These are phyloP conservation scores for Rhynchonycteris naso DNA, from an alignment of 2,797 vertebrate species.

Conservation along the genomic window DNA sequence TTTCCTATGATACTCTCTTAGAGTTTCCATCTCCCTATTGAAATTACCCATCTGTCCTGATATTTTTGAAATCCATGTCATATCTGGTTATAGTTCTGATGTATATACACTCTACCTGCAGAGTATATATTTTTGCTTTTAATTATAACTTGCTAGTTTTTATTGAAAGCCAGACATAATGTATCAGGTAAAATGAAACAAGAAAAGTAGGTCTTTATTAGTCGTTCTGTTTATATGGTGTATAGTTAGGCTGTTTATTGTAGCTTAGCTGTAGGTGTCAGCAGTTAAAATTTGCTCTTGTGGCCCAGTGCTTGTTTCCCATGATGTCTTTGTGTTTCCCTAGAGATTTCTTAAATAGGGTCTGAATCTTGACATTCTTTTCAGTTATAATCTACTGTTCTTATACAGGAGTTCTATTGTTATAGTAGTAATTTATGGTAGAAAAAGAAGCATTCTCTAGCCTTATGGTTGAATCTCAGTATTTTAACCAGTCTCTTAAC, in stretches of 20 bases:
- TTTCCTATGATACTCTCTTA: neutral
- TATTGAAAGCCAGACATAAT: neutral
- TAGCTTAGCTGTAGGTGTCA: neutral
- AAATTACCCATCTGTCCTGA: neutral
- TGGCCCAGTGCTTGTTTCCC: neutral
- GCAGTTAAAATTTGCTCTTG: neutral
- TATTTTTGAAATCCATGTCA: neutral
- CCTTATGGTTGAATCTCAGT: neutral
- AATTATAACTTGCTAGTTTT: neutral
- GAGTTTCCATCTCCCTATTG: neutral
- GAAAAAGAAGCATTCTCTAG: neutral
- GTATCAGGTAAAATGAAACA: neutral
- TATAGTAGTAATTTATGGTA: neutral
- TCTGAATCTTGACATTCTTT: neutral
- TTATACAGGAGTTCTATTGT: neutral
- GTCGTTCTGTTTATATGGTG: neutral
- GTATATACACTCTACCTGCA: neutral
- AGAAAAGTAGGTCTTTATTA: neutral
- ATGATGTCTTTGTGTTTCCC: neutral
- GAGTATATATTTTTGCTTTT: neutral
- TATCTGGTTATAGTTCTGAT: neutral
- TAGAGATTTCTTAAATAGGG: neutral
- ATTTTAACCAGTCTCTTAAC: neutral
- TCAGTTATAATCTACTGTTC: neutral
- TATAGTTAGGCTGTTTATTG: neutral